Evolutionary conservation across 2,888 invertebrate species (phyloP).

Genomic region (Mechanitis messenoides): DNA sequence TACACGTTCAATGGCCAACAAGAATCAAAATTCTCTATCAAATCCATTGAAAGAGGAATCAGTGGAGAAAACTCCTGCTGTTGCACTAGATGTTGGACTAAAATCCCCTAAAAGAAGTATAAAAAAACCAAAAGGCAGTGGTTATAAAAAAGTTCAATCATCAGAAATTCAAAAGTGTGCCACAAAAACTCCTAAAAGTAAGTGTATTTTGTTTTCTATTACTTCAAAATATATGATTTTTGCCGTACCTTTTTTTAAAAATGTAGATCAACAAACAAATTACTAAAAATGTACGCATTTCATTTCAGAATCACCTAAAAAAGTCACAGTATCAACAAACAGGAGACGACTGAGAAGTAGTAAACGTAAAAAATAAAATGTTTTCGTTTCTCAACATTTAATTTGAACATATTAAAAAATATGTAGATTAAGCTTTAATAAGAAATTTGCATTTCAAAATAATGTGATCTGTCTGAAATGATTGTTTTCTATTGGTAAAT

Average conservation of each 20-base stretch:
- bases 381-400: background rate
- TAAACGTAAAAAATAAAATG: conserved; percentile 45
- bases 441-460: conserved; percentile 22
- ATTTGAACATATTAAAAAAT: conserved; percentile 1
- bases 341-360: conserved; percentile 56
- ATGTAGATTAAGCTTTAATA: conserved; percentile 24
- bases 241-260: background rate
- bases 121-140: conserved; percentile 38
- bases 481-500: conserved; percentile 15
- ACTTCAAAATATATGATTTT: background rate
- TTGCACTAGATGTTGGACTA: background rate
- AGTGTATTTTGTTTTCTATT: conserved; percentile 26
- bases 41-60: conserved; percentile 5
- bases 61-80: background rate
- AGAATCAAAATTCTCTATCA: conserved; percentile 16
- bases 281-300: conserved; percentile 6
- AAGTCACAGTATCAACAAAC: conserved; percentile 40
- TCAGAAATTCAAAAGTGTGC: conserved; percentile 33
- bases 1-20: conserved; percentile 48
- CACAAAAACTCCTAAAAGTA: conserved; percentile 37
- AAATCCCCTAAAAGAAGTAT: conserved; percentile 33
- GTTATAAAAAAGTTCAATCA: conserved; percentile 38
- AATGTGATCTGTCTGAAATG: background rate
- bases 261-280: background rate
- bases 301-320: conserved; percentile 46